Evolutionary conservation across 2,797 vertebrate species (phyloP), one percentile per base, ranked within the genome.

Genomic region (Lutjanus argentimaculatus): DNA sequence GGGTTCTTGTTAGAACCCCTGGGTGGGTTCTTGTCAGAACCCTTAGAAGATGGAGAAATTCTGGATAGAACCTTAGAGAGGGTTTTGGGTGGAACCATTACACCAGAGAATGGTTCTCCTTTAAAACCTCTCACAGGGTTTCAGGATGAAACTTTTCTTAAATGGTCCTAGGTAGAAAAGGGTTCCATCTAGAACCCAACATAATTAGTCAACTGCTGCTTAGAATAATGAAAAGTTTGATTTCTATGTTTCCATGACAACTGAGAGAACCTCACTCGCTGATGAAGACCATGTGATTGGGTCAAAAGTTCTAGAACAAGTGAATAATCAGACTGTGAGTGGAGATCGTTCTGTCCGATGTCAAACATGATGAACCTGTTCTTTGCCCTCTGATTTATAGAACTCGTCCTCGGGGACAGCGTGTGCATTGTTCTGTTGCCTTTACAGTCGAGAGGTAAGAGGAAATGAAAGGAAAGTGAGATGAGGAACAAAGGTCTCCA

Each of bases 381-480:
- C 4, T 30, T 30, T 57, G 12, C 15, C 22, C 22, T 57, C 22
- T 1, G 15, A 40, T 36, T 17, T 36, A 9, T 59, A 2, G 25
- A 30, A 40, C 57, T 4, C 19, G 58, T 43, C 59, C 6, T 43
- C 58, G 17, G 11, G 6, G 19, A 21, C 25, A 19, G 21, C 15
- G 19, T 40, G 14, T 51, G 12, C 16, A 10, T 11, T 14, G 13
- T 49, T 22, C 8, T 15, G 46, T 17, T 58, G 15, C 57, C 16
- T 6, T 19, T 45, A 36, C 49, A 55, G 51, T 6, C 19, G 52
- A 22, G 6, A 22, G 36, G 30, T 14, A 52, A 77, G 52, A 65
- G 75, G 67, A 77, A 77, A 25, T 48, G 21, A 77, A 30, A 70
- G 48, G 2, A 19, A 17, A 22, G 62, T 9, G 63, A 66, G 53